A percentile compares a stretch with the other conserved stretches of the same genome.
phyloP scores from a whole-genome alignment of 2,888 invertebrate genomes.

The Isotomurus palustris region DNA sequence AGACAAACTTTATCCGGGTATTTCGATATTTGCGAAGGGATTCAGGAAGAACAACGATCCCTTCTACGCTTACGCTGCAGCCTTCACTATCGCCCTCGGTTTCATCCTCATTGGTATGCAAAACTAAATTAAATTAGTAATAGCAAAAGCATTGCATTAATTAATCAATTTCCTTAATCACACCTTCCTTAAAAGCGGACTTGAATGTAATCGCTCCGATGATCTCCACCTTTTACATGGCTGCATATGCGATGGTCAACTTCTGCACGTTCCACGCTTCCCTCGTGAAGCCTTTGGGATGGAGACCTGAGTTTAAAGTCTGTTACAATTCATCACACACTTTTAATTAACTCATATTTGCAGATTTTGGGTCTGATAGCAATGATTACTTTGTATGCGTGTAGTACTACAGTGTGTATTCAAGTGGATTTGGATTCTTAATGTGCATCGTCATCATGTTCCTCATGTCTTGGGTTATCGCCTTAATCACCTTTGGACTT shows the following conservation, averaged over 20 bases:
- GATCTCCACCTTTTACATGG: conserved; percentile 54
- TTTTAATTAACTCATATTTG: too few relatives aligned
- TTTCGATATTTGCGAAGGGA: conserved; percentile 55
- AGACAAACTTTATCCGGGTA: conserved; percentile 56
- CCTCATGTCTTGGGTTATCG: conserved; percentile 56
- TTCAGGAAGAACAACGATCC: conserved; percentile 56
- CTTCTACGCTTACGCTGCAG: conserved; percentile 54
- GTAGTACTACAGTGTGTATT: conserved; percentile 54
- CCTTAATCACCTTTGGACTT: conserved; percentile 54
- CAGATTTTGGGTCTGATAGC: not conserved
- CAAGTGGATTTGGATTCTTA: conserved; percentile 52
- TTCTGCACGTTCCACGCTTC: conserved; percentile 56
- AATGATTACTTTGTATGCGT: not conserved
- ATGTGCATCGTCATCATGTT: conserved; percentile 54
- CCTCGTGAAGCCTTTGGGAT: conserved; percentile 54
- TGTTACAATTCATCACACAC: not conserved
- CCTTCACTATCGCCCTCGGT: conserved; percentile 54
- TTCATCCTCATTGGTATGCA: conserved; percentile 55
- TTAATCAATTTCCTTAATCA: too few relatives aligned
- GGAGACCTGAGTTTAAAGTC: conserved; percentile 50
- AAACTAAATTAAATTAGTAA: too few relatives aligned
- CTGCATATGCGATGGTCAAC: conserved; percentile 53
- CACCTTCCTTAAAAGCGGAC: conserved; percentile 49
- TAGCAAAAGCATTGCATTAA: too few relatives aligned
- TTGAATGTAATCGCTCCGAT: conserved; percentile 53